Conservation (phyloP, 2,888 invertebrate species). For the Malthinus seriepunctatus region DNA sequence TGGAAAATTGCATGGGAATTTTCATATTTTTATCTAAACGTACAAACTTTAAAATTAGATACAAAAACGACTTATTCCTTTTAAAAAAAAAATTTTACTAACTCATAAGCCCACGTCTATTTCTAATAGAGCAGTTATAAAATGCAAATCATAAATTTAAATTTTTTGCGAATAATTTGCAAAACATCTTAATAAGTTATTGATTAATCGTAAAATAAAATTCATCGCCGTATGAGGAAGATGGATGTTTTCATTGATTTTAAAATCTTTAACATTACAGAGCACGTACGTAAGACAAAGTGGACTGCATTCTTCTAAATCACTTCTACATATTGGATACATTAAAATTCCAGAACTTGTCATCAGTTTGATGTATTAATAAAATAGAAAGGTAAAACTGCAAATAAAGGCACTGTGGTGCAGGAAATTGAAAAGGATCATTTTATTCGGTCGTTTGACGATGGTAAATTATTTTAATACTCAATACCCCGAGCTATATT, state of each 20-base stretch:
- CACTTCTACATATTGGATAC: conserved; percentile 14
- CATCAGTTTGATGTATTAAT: no score
- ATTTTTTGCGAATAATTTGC: no score
- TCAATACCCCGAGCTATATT: no score
- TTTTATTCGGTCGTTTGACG: no score
- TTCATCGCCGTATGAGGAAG: conserved; percentile 9
- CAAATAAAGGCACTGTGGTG: no score
- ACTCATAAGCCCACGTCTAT: no score
- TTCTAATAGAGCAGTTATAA: no score
- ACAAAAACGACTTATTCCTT: background rate
- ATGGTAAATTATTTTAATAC: no score
- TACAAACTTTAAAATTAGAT: background rate
- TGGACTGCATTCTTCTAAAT: conserved; percentile 26
- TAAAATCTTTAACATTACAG: conserved; percentile 12
- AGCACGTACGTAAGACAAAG: conserved; percentile 25
- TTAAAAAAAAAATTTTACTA: no score
- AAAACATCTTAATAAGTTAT: background rate
- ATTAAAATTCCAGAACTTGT: conserved; percentile 16
- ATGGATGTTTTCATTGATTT: conserved; percentile 19
- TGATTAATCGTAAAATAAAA: background rate
- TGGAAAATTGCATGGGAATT: conserved; percentile 12
- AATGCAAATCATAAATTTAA: no score
- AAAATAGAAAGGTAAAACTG: no score
- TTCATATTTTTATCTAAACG: background rate
- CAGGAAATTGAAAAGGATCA: no score